Base-by-base conservation (phyloP, 2,888 invertebrate genomes). In the Cantharis lateralis region DNA sequence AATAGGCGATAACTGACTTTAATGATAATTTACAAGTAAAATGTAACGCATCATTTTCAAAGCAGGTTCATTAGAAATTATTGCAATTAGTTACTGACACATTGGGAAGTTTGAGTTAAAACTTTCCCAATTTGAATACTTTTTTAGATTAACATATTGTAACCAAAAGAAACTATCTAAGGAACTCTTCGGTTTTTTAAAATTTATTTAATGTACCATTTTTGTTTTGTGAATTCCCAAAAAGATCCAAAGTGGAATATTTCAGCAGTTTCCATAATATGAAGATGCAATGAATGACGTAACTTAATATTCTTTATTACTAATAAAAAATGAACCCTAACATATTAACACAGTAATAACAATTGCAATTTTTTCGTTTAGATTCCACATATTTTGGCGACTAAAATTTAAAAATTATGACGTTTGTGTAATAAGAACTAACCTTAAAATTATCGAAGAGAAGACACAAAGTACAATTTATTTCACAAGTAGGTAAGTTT, bases 391-490 rank as follows among this genome's bases (percentile, higher is more conserved):
- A 64, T 64, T 64, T 10, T 13, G 13, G n/a, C 3, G 20, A 16
- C 7, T 13, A 9, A 18, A 64, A 18, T 64, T 64, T 16, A 18
- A 64, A 18, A 64, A 69, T 32, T 69, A 24, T 28, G 32, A 68
- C 48, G 5, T 66, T 66, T 66, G 26, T 24, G 48, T 62, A 74
- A 16, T 63, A 5, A 70, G 1, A 74, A 74, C 74, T 74, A 74
- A 74, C 74, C 74, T 74, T 74, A 74, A 74, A 74, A 70, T 62
- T 74, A 61, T 48, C 10, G 26, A 71, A 28, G 71, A 32, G 15
- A 61, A 15, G 61, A 15, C 70, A 70, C 70, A 18, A 70, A n/a
- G 48, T 48, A 48, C n/a, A 18, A 18, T 32, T 71, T 62, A 62
- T 26, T 15, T 63, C 24, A 18, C 63, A 15, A 18, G 26, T 15